These are phyloP conservation scores for Apodemia duryi DNA, from an alignment of 2,888 invertebrate genomes.

Conservation along the genomic window DNA sequence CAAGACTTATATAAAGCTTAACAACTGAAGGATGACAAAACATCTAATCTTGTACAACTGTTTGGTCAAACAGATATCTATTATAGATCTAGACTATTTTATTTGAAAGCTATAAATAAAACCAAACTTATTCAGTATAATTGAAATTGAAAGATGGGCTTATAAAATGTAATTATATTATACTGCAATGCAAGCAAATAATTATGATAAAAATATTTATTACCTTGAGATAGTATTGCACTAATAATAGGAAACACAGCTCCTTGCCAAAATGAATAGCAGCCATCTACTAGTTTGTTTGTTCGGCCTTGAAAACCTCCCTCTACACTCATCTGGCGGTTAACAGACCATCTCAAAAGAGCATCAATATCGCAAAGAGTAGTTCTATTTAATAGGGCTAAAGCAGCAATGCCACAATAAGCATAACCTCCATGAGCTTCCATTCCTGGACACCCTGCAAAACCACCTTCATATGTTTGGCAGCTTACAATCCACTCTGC, in stretches of 20 bases:
- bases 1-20: too few species aligned
- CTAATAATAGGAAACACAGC: conserved; percentile 94
- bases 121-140: too few species aligned
- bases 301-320: conserved; percentile 99
- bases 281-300: conserved; percentile 98
- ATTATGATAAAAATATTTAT: conserved; percentile 4
- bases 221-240: conserved; percentile 81
- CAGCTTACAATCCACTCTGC: conserved; percentile 96
- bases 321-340: conserved; percentile 95
- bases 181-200: not conserved
- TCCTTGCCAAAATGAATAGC: conserved; percentile 99
- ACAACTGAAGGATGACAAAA: too few species aligned
- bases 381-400: conserved; percentile 89
- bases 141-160: too few species aligned
- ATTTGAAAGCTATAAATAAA: too few species aligned
- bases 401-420: conserved; percentile 96
- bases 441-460: conserved; percentile 91
- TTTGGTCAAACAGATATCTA: too few species aligned
- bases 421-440: conserved; percentile 99
- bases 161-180: too few species aligned
- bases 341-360: conserved; percentile 91
- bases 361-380: conserved; percentile 86
- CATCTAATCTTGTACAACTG: too few species aligned
- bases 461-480: conserved; percentile 99
- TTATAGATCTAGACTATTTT: too few species aligned